These are phyloP conservation scores for Drosophila pectinifera DNA, from an alignment of 1,140 invertebrate genomes.

Conservation along the genomic window DNA sequence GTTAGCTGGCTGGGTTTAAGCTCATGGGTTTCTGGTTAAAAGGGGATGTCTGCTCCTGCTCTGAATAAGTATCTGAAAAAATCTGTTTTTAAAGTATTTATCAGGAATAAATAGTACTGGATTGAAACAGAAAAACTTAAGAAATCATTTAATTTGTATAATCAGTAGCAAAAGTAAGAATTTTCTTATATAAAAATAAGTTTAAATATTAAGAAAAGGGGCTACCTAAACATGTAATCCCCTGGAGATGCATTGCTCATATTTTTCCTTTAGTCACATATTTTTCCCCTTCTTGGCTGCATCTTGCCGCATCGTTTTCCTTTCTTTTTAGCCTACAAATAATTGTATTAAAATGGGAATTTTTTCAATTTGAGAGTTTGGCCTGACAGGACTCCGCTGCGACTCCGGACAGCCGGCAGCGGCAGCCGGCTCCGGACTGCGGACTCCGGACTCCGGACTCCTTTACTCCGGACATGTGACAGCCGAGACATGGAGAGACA, in stretches of 20 bases:
- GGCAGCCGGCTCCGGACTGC: slow-evolving; percentile 2
- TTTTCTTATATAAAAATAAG: too few species aligned
- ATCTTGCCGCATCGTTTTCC: slow-evolving; percentile 14
- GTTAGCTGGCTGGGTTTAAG: slow-evolving; percentile 9
- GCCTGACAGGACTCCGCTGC: slow-evolving; percentile 46
- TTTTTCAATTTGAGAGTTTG: slow-evolving; percentile 68
- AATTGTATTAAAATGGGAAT: slow-evolving; percentile 67
- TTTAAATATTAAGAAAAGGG: not conserved
- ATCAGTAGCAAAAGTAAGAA: too few species aligned
- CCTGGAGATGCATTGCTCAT: not conserved
- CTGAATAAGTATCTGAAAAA: too few species aligned
- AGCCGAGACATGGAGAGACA: slow-evolving; percentile 31
- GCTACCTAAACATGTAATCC: not conserved
- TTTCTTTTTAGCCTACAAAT: slow-evolving; percentile 59
- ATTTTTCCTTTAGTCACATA: not conserved
- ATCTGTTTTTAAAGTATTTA: too few species aligned
- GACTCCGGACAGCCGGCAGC: slow-evolving; percentile 9
- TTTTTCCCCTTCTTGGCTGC: not conserved
- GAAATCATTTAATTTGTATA: too few species aligned
- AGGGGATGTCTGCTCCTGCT: not conserved
- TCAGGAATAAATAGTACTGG: too few species aligned
- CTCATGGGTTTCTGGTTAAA: not conserved
- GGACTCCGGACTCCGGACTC: not conserved
- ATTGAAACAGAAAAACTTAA: too few species aligned
- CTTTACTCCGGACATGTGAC: slow-evolving; percentile 48